These are phyloP conservation scores for Lycaena phlaeas DNA, from an alignment of 2,888 invertebrate species.

Conservation along the genomic window DNA sequence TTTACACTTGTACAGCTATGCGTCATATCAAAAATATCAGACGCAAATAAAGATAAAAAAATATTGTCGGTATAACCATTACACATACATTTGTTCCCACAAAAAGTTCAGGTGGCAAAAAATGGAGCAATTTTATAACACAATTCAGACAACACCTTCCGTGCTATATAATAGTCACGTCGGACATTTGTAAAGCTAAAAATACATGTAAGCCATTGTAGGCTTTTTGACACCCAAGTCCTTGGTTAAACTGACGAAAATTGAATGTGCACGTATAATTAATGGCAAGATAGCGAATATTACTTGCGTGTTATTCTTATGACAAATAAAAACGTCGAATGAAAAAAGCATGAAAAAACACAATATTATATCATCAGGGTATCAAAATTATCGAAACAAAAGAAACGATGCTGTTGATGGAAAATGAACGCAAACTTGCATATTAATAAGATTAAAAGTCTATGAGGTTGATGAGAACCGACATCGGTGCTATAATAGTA, in stretches of 20 bases:
- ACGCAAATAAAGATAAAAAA: constrained; percentile 24
- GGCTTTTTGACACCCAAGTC: not conserved
- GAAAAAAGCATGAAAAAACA: too few species aligned
- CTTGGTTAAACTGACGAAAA: not conserved
- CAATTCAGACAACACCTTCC: constrained; percentile 12
- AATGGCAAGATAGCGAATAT: too few species aligned
- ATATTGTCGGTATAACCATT: constrained; percentile 24
- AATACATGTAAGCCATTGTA: constrained; percentile 12
- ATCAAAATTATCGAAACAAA: too few species aligned
- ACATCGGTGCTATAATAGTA: too few species aligned
- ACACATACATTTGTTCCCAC: constrained; percentile 23
- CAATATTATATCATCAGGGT: too few species aligned
- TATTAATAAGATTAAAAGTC: too few species aligned
- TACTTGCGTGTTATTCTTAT: constrained; percentile 3
- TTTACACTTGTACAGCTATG: too few species aligned
- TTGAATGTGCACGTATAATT: not conserved
- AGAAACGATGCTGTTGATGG: too few species aligned
- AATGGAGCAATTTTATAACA: constrained; percentile 19
- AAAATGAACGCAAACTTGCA: too few species aligned
- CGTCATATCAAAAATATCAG: constrained; percentile 17
- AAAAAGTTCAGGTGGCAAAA: constrained; percentile 18
- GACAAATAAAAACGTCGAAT: not conserved
- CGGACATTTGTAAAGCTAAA: constrained; percentile 10
- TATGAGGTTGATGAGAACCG: too few species aligned
- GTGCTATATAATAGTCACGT: constrained; percentile 7